These are phyloP conservation scores for Magallana ariakensis DNA, from an alignment of 1,140 invertebrate genomes.

Conservation along the genomic window DNA sequence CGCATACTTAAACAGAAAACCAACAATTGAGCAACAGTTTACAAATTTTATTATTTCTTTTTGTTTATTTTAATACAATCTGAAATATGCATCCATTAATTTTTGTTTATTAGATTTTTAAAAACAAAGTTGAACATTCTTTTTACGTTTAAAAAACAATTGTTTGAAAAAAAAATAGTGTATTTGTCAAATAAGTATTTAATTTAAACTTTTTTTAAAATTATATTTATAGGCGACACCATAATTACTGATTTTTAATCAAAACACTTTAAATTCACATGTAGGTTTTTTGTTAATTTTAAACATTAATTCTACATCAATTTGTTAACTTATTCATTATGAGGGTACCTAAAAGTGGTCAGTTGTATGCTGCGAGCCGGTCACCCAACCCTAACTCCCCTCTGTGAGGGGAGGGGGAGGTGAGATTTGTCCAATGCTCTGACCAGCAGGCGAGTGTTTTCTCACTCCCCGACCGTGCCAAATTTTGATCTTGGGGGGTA, in stretches of 20 bases:
- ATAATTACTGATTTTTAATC: neutral
- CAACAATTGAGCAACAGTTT: neutral
- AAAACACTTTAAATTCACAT: neutral
- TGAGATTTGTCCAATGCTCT: constrained; percentile 42
- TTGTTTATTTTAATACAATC: too few species aligned
- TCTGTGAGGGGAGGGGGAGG: neutral
- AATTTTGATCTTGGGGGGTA: neutral
- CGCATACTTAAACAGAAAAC: neutral
- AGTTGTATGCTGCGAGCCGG: constrained; percentile 41
- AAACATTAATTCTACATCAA: too few species aligned
- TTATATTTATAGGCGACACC: neutral
- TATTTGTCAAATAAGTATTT: too few species aligned
- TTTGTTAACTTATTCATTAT: neutral
- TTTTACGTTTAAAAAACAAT: neutral
- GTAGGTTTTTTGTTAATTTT: too few species aligned
- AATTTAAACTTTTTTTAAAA: too few species aligned
- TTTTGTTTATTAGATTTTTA: too few species aligned
- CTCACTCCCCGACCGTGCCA: constrained; percentile 45
- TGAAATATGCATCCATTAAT: too few species aligned
- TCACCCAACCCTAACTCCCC: constrained; percentile 41
- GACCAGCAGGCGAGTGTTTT: constrained; percentile 46
- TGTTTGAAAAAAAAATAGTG: neutral
- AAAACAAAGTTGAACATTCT: too few species aligned
- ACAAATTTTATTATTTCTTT: neutral
- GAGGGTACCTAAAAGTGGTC: neutral